Percentiles rank a stretch among this genome's conserved stretches.
Evolutionary conservation across 1,140 invertebrate species (phyloP).

Genomic region (Drosophila punjabiensis): DNA sequence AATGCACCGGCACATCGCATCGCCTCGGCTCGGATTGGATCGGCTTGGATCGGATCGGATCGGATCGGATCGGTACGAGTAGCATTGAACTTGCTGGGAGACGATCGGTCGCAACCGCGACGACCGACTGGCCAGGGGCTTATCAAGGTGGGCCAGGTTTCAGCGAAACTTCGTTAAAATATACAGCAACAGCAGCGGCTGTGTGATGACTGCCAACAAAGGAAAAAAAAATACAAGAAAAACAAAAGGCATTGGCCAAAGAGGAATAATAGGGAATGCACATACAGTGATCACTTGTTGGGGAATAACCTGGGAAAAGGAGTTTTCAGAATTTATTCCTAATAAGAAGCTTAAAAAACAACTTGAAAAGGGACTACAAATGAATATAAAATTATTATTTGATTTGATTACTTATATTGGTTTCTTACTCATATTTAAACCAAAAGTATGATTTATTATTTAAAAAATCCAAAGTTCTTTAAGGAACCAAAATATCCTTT

Average conservation of each 20-base stretch:
- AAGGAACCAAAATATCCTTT: not conserved
- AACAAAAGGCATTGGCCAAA: conserved; percentile 48
- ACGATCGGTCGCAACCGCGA: conserved; percentile 20
- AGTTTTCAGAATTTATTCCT: not conserved
- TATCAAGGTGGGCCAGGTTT: conserved; percentile 79
- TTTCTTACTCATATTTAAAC: not conserved
- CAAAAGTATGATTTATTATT: not conserved
- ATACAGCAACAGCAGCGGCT: conserved; percentile 39
- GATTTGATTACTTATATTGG: not conserved
- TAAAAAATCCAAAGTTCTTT: not conserved
- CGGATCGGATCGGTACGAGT: conserved; percentile 21
- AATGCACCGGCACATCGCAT: conserved; percentile 52
- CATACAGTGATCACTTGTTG: conserved; percentile 11
- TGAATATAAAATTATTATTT: too few relatives aligned
- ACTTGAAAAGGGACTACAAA: not conserved
- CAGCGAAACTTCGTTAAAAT: conserved; percentile 58
- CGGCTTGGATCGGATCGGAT: conserved; percentile 8
- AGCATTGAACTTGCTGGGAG: conserved; percentile 74
- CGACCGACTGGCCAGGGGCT: conserved; percentile 41
- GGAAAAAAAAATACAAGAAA: conserved; percentile 30
- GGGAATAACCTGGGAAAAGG: too few relatives aligned
- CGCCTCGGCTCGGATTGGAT: conserved; percentile 4
- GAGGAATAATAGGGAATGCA: conserved; percentile 25
- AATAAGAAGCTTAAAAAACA: not conserved
- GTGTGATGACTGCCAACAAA: conserved; percentile 69